Base-by-base conservation (phyloP, 2,888 invertebrate genomes). In the Doris montereyensis region DNA sequence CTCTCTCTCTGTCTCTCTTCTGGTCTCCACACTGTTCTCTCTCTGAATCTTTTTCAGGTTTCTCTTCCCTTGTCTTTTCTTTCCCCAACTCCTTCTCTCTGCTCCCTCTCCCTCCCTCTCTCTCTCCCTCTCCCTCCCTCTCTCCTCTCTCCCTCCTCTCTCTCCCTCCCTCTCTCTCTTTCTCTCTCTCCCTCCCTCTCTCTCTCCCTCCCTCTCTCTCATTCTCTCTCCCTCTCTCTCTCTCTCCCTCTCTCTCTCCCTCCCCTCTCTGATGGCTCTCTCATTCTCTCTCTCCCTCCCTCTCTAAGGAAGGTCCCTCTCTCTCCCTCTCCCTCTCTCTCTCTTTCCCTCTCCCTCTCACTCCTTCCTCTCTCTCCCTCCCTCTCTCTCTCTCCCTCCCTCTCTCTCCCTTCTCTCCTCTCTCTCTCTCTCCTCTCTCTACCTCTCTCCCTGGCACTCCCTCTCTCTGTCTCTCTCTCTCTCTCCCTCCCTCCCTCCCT, bases 211-310 rank as follows among this genome's bases (percentile, higher is more conserved):
- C 62, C n/a, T 75, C 34, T 62, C 62, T 74, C 60, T 74, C 62
- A 62, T 24, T 74, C 62, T 74, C 74, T 74, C 62, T 74, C 62
- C 62, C 60, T 74, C 28, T 74, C 10, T 58, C 73, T 74, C 74
- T 74, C 74, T 74, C 60, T 74, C 74, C 62, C 74, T 74, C 60
- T 74, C 30, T 60, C n/a, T 60, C 74, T 74, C 34, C 62, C 60
- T 74, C 26, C n/a, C 68, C n/a, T 65, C 13, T 52, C 57, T 28
- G 52, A 24, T 58, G 0, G 10, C 41, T 68, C 24, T 70, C 76
- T 13, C 41, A 30, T 24, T 24, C 74, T 32, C 62, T 57, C 26
- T 34, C 52, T 35, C 68, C n/a, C n/a, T n/a, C n/a, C n/a, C n/a
- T n/a, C n/a, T n/a, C n/a, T n/a, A n/a, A n/a, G n/a, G n/a, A n/a